Evolutionary conservation across 1,140 invertebrate genomes (phyloP).

Genomic region (Diorhabda elongata): DNA sequence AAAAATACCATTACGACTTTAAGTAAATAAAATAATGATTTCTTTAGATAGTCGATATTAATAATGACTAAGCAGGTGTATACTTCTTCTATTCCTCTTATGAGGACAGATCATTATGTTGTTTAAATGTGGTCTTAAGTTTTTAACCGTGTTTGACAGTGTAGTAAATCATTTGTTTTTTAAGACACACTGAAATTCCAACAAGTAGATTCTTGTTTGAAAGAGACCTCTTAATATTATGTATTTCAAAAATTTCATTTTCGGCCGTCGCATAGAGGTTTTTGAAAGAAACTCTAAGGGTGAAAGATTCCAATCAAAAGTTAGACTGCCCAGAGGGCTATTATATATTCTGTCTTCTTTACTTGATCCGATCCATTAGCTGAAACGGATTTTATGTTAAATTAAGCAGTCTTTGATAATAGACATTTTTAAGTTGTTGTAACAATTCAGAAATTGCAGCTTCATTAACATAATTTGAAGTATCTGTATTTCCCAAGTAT

Average conservation of each 20-base stretch:
- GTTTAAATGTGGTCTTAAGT: background rate
- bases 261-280: background rate
- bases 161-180: background rate
- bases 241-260: background rate
- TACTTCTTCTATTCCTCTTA: background rate
- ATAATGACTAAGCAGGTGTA: too few relatives aligned
- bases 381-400: background rate
- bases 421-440: background rate
- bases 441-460: too few relatives aligned
- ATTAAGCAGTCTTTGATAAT: background rate
- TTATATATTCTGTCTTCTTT: constrained; percentile 1
- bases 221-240: background rate
- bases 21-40: too few relatives aligned
- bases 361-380: background rate
- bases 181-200: background rate
- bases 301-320: constrained; percentile 2
- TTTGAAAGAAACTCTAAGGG: background rate
- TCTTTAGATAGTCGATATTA: too few relatives aligned
- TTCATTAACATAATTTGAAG: too few relatives aligned
- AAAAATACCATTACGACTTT: too few relatives aligned
- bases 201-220: background rate
- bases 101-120: background rate
- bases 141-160: background rate
- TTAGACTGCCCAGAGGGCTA: background rate
- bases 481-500: too few relatives aligned